A percentile compares a stretch with the other conserved stretches of the same genome.
Evolutionary conservation across 2,888 invertebrate species (phyloP).

Genomic region (Zygaena filipendulae): DNA sequence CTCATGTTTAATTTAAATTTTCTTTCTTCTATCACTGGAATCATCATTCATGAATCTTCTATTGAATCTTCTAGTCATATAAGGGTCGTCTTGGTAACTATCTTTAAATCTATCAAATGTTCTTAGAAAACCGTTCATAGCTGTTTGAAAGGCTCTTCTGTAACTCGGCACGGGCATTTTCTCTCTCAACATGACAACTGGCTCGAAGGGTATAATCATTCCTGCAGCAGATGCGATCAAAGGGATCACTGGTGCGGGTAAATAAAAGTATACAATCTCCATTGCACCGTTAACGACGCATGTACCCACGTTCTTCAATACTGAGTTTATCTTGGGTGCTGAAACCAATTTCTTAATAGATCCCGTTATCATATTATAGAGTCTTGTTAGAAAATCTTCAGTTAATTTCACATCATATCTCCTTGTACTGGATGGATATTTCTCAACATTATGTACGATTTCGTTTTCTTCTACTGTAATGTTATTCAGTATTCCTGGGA

Average conservation of each 20-base stretch:
- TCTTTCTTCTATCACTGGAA: constrained; percentile 15
- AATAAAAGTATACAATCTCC: constrained; percentile 42
- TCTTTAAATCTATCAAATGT: constrained; percentile 46
- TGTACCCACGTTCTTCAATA: constrained; percentile 43
- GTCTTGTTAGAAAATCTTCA: constrained; percentile 15
- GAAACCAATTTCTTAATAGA: constrained; percentile 27
- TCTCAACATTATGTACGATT: neutral
- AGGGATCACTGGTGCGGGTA: constrained; percentile 51
- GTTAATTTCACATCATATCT: constrained; percentile 6
- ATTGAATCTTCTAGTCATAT: constrained; percentile 50
- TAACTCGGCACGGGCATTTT: constrained; percentile 53
- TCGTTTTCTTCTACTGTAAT: constrained; percentile 5
- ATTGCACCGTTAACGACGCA: constrained; percentile 52
- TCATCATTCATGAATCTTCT: constrained; percentile 35
- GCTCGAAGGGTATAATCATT: constrained; percentile 51
- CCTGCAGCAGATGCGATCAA: constrained; percentile 50
- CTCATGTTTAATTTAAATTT: no score
- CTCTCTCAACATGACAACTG: constrained; percentile 41
- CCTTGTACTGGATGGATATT: neutral
- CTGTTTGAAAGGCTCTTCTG: constrained; percentile 44
- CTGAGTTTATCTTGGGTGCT: constrained; percentile 34
- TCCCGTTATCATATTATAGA: constrained; percentile 25
- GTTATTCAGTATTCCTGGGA: constrained; percentile 2
- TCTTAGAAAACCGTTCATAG: constrained; percentile 39
- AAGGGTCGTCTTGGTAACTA: constrained; percentile 39